Base-by-base conservation (phyloP, 1,140 invertebrate genomes). In the Ganaspis sp. region DNA sequence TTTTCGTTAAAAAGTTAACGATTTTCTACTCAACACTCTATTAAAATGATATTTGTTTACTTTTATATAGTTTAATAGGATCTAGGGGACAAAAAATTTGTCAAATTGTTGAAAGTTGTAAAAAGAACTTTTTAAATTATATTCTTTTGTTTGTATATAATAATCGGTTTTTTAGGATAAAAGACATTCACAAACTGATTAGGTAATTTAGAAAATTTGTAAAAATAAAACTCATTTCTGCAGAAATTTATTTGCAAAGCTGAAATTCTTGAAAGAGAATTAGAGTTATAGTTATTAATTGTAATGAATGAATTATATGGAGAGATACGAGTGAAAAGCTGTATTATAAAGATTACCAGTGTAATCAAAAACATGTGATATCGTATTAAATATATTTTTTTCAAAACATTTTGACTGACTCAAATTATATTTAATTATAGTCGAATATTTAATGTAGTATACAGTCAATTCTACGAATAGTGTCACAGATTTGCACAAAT, bases 361-460 rank as follows among this genome's bases (percentile, higher is more conserved):
- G 79, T 86, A 86, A 58, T 80, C 76, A 77, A 85, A 77, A 78
- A 83, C 79, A 85, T 85, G 85, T 87, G 84, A 87, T 87, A 87
- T 71, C 72, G 76, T 71, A 72, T 81, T 72, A 84, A 76, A 85
- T 85, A 85, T 88, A 88, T 88, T 87, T 88, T 88, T 88, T 79
- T 70, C 73, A 83, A 83, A 85, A 76, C 58, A 40, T 37, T 53
- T 53, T 72, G 15, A 49, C 26, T 26, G 45, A 1, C 23, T 53
- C 45, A 9, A 53, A 23, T 23, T 45, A 4, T 23, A 19, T 34
- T 3, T 34, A n/a, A n/a, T n/a, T n/a, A n/a, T n/a, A n/a, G n/a
- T n/a, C n/a, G n/a, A n/a, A n/a, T n/a, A n/a, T n/a, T n/a, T n/a
- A n/a, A n/a, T n/a, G n/a, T n/a, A n/a, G n/a, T n/a, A n/a, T n/a